These are phyloP conservation scores for Philopotamus ludificatus DNA, from an alignment of 1,140 invertebrate species.

Conservation along the genomic window DNA sequence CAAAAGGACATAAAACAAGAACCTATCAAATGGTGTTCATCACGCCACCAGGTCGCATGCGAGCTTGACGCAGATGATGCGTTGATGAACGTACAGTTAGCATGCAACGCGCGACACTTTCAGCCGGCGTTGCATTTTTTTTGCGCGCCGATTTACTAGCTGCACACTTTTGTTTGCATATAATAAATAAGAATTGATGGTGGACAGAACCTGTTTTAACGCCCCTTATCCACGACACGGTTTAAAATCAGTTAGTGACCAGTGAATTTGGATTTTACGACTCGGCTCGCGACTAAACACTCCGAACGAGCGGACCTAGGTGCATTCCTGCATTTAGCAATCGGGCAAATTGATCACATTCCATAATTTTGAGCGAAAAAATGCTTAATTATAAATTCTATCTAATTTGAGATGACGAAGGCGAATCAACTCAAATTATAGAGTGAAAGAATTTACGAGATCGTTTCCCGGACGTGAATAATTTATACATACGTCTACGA, in stretches of 20 bases:
- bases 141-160: slow-evolving; percentile 23
- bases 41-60: slow-evolving; percentile 15
- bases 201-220: not conserved
- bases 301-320: too few species aligned
- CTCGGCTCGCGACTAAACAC: too few species aligned
- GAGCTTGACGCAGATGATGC: slow-evolving; percentile 9
- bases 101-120: slow-evolving; percentile 36
- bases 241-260: not conserved
- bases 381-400: not conserved
- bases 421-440: slow-evolving; percentile 29
- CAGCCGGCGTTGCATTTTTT: slow-evolving; percentile 1
- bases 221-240: not conserved
- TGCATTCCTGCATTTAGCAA: not conserved
- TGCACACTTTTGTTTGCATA: slow-evolving; percentile 33
- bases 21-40: slow-evolving; percentile 1
- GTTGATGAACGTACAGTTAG: slow-evolving; percentile 31
- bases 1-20: slow-evolving; percentile 1
- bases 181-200: slow-evolving; percentile 30
- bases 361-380: not conserved
- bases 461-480: slow-evolving; percentile 29
- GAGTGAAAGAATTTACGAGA: slow-evolving; percentile 22
- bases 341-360: not conserved
- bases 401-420: slow-evolving; percentile 21
- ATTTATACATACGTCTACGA: too few species aligned
- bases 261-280: too few species aligned